Base-by-base conservation (phyloP, 2,888 invertebrate species). In the Caradrina clavipalpis region DNA sequence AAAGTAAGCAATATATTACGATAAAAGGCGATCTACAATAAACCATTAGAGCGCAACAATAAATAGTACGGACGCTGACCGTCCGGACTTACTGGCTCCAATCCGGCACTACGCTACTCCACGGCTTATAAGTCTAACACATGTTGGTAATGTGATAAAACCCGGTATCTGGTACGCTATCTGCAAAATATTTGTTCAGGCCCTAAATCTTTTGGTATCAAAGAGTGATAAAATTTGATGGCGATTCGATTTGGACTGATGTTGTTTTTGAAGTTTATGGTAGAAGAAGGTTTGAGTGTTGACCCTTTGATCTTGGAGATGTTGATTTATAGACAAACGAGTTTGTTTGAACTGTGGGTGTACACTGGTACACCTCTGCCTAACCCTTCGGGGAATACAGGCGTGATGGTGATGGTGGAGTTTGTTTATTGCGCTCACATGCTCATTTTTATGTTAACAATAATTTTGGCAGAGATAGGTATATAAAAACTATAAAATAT, bases 41-140 rank as follows among this genome's bases (percentile, higher is more conserved):
- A 86, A 82, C 74, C 63, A 83, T 86, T 82, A 77, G 61, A 65
- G 71, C 75, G 50, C 53, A 78, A 82, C 84, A 81, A 85, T 86
- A 84, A 81, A 84, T 85, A 85, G 79, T 72, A 26, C 63, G 68
- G 69, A 61, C 69, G 75, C 70, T 84, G 86, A 84, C 84, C 84
- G 73, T 49, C 42, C 63, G 71, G 75, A 66, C 78, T 83, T 78
- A 85, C 62, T 76, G 78, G 80, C 76, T 83, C 57, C 62, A 66
- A 67, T 8, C 49, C 45, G 21, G 67, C 54, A 63, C 70, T 77
- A 65, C 64, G 80, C 76, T 80, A 78, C 76, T 79, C 58, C 54
- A 22, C 22, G 62, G 82, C 82, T 84, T 81, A 85, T 78, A 67
- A 80, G 63, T 63, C 47, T 35, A 75, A 77, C 85, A 81, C 68